Percentiles rank a stretch among this genome's conserved stretches.
Evolutionary conservation across 2,113 vertebrate genomes (phyloP).

Genomic region (Nothoprocta perdicaria): DNA sequence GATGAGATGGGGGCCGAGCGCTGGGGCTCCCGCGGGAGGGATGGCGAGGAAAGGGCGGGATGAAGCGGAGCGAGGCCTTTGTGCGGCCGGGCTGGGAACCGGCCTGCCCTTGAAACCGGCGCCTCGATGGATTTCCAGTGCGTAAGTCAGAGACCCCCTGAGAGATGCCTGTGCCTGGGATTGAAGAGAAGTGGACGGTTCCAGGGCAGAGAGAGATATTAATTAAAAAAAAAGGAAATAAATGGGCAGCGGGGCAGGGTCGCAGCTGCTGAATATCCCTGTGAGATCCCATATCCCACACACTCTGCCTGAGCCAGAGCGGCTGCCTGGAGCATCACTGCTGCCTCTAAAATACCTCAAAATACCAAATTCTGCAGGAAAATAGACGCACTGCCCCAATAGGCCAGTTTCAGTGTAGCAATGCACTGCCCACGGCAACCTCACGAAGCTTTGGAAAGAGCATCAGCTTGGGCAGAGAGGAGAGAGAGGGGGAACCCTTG

Average conservation of each 20-base stretch:
- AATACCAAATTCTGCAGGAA: neutral
- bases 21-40: neutral
- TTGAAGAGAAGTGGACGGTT: neutral
- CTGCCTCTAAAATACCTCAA: neutral
- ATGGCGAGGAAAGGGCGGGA: neutral
- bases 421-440: rapidly evolving
- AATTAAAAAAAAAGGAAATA: constrained; percentile 15
- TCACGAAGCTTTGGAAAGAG: rapidly evolving
- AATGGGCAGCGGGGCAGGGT: neutral
- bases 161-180: constrained; percentile 34
- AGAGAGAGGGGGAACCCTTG: too few species aligned
- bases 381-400: neutral
- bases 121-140: neutral
- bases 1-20: neutral
- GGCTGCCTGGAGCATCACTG: neutral
- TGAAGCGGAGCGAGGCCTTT: rapidly evolving
- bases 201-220: neutral
- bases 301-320: neutral
- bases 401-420: rapidly evolving
- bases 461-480: neutral
- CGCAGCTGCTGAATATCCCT: neutral
- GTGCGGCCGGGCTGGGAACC: neutral
- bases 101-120: neutral
- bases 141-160: constrained; percentile 28
- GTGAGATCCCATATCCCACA: neutral